phyloP scores from a whole-genome alignment of 2,113 vertebrate genomes.

The Cyanoramphus novaezelandiae region DNA sequence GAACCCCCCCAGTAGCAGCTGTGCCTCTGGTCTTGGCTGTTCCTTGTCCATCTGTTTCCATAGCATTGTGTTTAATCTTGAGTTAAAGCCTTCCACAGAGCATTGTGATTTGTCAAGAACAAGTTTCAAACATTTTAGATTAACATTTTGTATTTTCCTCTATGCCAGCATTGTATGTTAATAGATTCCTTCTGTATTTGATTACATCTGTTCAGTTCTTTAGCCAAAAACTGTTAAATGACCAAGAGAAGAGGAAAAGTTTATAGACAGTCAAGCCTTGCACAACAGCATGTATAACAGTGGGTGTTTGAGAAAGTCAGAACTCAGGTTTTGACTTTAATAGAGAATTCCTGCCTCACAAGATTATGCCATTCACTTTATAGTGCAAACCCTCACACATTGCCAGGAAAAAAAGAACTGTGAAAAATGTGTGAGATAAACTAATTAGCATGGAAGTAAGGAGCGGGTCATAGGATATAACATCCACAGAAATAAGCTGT shows the following conservation, averaged over 20 bases:
- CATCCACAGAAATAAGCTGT: not conserved
- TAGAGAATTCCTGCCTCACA: not conserved
- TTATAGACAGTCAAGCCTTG: not conserved
- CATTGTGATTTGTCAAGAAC: not conserved
- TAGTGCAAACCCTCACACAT: not conserved
- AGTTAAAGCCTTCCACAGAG: not conserved
- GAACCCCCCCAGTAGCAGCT: not conserved
- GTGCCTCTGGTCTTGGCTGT: not conserved
- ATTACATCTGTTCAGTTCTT: not conserved
- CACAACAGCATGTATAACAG: not conserved
- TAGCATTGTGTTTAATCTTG: not conserved
- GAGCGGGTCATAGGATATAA: not conserved
- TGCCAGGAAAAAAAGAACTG: not conserved
- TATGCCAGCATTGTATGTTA: not conserved
- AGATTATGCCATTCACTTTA: not conserved
- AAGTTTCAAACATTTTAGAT: rapidly evolving
- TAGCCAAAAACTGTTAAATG: not conserved
- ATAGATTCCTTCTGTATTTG: not conserved
- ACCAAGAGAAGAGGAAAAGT: not conserved
- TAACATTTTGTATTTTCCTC: not conserved
- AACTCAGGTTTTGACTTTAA: not conserved
- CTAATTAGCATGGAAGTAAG: not conserved
- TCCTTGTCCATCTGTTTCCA: not conserved
- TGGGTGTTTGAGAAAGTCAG: not conserved
- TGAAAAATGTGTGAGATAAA: not conserved